phyloP scores from a whole-genome alignment of 92 coral and sea anemone genomes.

The Epizoanthus ramosus region DNA sequence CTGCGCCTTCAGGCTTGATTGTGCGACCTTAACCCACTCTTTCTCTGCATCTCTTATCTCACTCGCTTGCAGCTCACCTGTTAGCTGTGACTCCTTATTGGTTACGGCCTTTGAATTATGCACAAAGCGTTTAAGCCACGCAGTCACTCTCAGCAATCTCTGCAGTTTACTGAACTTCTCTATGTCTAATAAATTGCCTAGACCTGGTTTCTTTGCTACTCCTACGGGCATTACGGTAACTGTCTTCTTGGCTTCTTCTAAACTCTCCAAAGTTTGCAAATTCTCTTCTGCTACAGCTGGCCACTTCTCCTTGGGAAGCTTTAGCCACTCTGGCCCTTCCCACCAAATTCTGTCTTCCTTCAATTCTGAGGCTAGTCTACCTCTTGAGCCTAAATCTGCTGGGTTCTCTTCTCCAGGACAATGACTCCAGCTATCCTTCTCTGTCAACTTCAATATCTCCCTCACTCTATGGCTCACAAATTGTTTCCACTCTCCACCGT shows the following conservation, averaged over 20 bases:
- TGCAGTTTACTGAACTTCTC: conserved; percentile 16
- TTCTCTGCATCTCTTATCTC: conserved; percentile 54
- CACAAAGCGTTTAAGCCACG: conserved; percentile 34
- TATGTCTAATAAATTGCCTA: conserved; percentile 9
- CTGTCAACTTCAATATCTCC: conserved; percentile 9
- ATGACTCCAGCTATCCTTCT: neutral
- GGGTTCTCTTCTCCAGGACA: neutral
- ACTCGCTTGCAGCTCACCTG: conserved; percentile 7
- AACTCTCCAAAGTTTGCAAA: neutral
- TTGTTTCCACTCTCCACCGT: conserved; percentile 47
- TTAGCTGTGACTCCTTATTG: conserved; percentile 7
- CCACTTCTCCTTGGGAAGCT: conserved; percentile 18
- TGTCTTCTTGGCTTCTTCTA: no score
- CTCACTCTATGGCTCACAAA: conserved; percentile 37
- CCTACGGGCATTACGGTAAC: no score
- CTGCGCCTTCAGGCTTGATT: conserved; percentile 28
- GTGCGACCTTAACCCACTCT: conserved; percentile 42
- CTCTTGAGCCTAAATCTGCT: conserved; percentile 20
- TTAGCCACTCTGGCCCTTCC: conserved; percentile 28
- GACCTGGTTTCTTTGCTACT: no score
- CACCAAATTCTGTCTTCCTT: conserved; percentile 9
- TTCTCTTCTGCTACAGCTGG: conserved; percentile 18
- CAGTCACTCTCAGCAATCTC: conserved; percentile 35
- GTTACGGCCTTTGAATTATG: conserved; percentile 9
- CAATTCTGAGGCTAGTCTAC: conserved; percentile 14